A percentile compares a stretch with the other conserved stretches of the same genome.
Conservation (phyloP, 2,113 vertebrate species). For the Solenodon paradoxus region DNA sequence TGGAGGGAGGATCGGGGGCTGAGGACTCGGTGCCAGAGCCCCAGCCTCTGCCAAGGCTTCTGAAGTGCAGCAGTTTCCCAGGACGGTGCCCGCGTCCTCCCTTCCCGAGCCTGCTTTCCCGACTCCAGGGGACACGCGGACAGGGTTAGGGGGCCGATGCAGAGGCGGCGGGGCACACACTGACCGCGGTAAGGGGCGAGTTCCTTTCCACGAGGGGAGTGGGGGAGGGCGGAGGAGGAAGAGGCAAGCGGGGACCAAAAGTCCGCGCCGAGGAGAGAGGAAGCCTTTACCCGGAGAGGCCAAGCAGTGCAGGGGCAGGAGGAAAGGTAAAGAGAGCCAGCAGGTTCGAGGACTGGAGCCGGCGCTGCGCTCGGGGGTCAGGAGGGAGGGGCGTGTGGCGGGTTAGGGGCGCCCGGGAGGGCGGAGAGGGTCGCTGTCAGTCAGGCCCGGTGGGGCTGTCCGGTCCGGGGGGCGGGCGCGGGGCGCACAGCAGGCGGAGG, state of each 20-base stretch:
- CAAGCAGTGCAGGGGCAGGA: fast-evolving
- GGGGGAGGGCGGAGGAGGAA: neutral
- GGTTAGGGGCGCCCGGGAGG: neutral
- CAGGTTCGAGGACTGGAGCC: neutral
- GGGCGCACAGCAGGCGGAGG: neutral
- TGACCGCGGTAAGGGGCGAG: slow-evolving; percentile 37
- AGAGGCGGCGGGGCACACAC: slow-evolving; percentile 23
- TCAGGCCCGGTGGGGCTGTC: too few relatives aligned
- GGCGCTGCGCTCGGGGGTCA: neutral
- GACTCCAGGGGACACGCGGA: neutral
- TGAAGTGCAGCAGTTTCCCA: neutral
- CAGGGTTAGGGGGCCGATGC: slow-evolving; percentile 15
- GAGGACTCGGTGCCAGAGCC: too few relatives aligned
- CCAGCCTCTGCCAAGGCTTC: too few relatives aligned
- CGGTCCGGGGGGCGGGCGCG: neutral
- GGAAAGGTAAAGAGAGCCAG: neutral
- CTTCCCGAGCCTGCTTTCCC: neutral
- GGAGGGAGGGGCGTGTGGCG: neutral
- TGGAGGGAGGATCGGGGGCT: neutral
- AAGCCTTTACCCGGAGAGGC: neutral
- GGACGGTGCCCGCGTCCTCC: neutral
- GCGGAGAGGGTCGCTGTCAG: neutral
- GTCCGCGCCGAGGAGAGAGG: slow-evolving; percentile 24
- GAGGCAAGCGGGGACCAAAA: neutral
- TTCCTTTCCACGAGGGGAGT: neutral